A percentile compares a stretch with the other conserved stretches of the same genome.
Conservation (phyloP, 1,140 invertebrate genomes). For the Cepaea nemoralis region DNA sequence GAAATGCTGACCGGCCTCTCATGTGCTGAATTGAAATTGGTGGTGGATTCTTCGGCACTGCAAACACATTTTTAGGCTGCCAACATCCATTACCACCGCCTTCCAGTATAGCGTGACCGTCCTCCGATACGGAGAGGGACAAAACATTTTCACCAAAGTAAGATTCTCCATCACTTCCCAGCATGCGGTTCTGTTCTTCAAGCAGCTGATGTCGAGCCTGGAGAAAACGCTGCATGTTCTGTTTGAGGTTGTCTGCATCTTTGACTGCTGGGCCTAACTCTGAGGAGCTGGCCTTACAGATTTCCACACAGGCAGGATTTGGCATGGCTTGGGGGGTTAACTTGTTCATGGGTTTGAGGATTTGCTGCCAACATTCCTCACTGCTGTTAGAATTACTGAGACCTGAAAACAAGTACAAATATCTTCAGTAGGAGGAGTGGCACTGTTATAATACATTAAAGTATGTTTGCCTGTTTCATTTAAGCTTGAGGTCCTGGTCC, state of each 20-base stretch:
- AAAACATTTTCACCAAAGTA: slow-evolving; percentile 37
- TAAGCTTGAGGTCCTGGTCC: too few relatives aligned
- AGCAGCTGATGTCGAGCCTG: slow-evolving; percentile 59
- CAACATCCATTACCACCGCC: neutral
- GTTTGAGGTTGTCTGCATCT: slow-evolving; percentile 60
- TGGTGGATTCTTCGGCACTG: slow-evolving; percentile 5
- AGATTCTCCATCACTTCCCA: slow-evolving; percentile 64
- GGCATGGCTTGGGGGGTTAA: slow-evolving; percentile 61
- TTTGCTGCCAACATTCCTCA: slow-evolving; percentile 51
- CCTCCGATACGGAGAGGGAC: slow-evolving; percentile 26
- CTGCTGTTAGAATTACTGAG: slow-evolving; percentile 54
- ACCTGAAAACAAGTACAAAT: slow-evolving; percentile 9
- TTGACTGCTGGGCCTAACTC: slow-evolving; percentile 49
- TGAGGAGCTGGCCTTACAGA: slow-evolving; percentile 11
- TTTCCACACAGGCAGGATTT: slow-evolving; percentile 41
- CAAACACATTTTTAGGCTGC: neutral
- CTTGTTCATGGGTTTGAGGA: slow-evolving; percentile 42
- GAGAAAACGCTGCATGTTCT: slow-evolving; percentile 68
- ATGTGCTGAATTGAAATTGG: slow-evolving; percentile 12
- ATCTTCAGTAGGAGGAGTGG: too few relatives aligned
- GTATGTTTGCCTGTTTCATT: too few relatives aligned
- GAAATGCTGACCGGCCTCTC: slow-evolving; percentile 41
- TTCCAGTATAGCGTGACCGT: slow-evolving; percentile 21
- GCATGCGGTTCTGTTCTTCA: slow-evolving; percentile 38
- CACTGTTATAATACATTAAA: too few relatives aligned